Evolutionary conservation across 2,888 invertebrate genomes (phyloP).

Genomic region (Parochlus steinenii): DNA sequence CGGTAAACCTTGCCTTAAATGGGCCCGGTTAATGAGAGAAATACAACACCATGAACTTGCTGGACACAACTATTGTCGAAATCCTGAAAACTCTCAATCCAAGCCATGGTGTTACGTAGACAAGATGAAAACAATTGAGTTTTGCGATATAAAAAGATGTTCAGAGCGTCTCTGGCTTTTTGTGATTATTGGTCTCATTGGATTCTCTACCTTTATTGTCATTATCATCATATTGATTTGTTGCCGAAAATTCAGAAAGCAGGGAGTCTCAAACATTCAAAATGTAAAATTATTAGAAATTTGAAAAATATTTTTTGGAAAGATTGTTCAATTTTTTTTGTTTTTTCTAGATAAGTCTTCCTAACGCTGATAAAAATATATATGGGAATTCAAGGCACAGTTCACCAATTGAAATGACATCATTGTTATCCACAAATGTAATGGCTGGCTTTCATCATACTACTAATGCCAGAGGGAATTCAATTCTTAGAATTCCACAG

Average conservation of each 20-base stretch:
- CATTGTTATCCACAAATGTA: conserved; percentile 41
- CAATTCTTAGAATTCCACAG: conserved; percentile 54
- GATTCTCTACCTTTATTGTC: conserved; percentile 36
- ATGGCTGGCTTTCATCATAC: conserved; percentile 30
- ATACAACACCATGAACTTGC: conserved; percentile 71
- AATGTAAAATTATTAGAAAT: conserved; percentile 31
- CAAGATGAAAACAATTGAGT: conserved; percentile 47
- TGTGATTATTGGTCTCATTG: conserved; percentile 46
- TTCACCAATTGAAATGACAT: conserved; percentile 71
- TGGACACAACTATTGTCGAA: conserved; percentile 79
- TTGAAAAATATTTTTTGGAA: neutral
- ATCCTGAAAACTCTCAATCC: conserved; percentile 64
- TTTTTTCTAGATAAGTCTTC: conserved; percentile 38
- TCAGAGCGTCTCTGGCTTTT: conserved; percentile 71
- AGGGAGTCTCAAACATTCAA: conserved; percentile 44
- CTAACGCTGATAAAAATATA: conserved; percentile 62
- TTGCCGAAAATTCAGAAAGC: conserved; percentile 38
- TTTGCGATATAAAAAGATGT: conserved; percentile 80
- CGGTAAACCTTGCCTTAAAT: conserved; percentile 61
- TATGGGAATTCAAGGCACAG: conserved; percentile 62
- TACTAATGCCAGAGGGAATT: conserved; percentile 12
- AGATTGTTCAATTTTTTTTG: neutral
- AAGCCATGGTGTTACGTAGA: conserved; percentile 85
- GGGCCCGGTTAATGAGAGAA: conserved; percentile 68
- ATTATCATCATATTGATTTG: conserved; percentile 43